Conservation (phyloP, 1,140 invertebrate species). For the Diploscapter pachys region DNA sequence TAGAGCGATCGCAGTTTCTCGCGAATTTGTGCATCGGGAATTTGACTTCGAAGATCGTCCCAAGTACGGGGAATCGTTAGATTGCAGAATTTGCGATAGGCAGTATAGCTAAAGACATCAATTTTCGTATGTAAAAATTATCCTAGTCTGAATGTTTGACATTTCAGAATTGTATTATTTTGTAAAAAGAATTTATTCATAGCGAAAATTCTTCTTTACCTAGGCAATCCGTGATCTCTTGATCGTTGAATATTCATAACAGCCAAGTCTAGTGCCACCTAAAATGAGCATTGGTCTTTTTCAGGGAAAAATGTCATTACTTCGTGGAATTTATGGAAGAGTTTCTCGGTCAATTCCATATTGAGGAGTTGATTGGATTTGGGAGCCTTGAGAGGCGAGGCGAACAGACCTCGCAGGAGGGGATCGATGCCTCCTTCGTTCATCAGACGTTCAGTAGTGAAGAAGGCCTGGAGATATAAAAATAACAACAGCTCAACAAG, state of each 20-base stretch:
- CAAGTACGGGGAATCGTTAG: slow-evolving; percentile 76
- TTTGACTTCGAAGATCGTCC: slow-evolving; percentile 78
- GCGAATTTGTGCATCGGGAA: slow-evolving; percentile 70
- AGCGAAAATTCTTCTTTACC: slow-evolving; percentile 47
- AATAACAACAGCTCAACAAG: neutral
- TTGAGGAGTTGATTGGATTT: slow-evolving; percentile 80
- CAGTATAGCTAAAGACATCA: slow-evolving; percentile 44
- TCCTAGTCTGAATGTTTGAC: slow-evolving; percentile 4
- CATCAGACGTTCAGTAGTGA: slow-evolving; percentile 86
- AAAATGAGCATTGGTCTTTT: neutral
- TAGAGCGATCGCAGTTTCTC: slow-evolving; percentile 80
- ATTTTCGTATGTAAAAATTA: neutral
- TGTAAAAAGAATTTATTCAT: slow-evolving; percentile 8
- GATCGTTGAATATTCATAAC: slow-evolving; percentile 93
- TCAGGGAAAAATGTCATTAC: slow-evolving; percentile 14
- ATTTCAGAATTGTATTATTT: neutral
- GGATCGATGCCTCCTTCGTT: slow-evolving; percentile 96
- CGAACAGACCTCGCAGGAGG: slow-evolving; percentile 83
- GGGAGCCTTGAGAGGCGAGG: slow-evolving; percentile 74
- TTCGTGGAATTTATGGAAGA: slow-evolving; percentile 71
- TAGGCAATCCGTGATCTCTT: slow-evolving; percentile 86
- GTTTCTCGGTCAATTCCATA: slow-evolving; percentile 86
- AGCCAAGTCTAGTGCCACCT: slow-evolving; percentile 82
- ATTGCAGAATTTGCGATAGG: slow-evolving; percentile 74
- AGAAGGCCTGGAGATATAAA: slow-evolving; percentile 75